Evolutionary conservation across 2,797 vertebrate species (phyloP), one percentile per base, ranked within the genome.

Genomic region (Aulostomus chinensis): DNA sequence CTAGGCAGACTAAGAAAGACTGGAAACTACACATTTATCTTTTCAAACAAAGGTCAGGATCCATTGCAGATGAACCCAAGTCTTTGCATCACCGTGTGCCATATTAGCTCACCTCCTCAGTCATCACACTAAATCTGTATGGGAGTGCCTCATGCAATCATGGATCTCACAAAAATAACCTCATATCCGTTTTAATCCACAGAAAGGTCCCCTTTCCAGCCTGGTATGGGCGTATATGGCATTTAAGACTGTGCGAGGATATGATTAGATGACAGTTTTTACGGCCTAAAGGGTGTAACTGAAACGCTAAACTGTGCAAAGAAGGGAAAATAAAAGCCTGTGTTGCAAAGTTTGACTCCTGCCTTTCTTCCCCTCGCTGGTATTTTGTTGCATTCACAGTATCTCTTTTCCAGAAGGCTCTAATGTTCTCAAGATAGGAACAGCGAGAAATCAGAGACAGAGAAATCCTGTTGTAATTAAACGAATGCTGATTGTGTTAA

Each of bases 181-280:
- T 86, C 84, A 86, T 87, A 88, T 89, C 85, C 82, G 72, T 82
- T 88, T 73, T 78, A 85, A 86, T 88, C 83, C 77, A 45, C 72
- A 76, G 82, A 80, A 88, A 81, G 71, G 73, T 82, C 69, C 75
- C 76, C 61, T 83, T 88, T 86, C 79, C 63, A 83, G 62, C 78
- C 83, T 80, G 78, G 78, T 77, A 76, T 83, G 89, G 86, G 86
- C 78, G 85, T 89, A 85, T 75, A 60, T 85, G 82, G 81, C 74
- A 78, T 86, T 90, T 88, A 87, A 83, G 81, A 86, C 76, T 80
- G 76, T 72, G 78, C 54, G 60, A 88, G 83, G 81, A 85, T 84
- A 85, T 86, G 83, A 86, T 88, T 85, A 87, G 80, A 90, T 87
- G 86, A 88, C 84, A 83, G 81, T 74, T 88, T 86, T 89, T 86